These are phyloP conservation scores for Tetramorium simillimum DNA, from an alignment of 1,140 invertebrate genomes.

Conservation along the genomic window DNA sequence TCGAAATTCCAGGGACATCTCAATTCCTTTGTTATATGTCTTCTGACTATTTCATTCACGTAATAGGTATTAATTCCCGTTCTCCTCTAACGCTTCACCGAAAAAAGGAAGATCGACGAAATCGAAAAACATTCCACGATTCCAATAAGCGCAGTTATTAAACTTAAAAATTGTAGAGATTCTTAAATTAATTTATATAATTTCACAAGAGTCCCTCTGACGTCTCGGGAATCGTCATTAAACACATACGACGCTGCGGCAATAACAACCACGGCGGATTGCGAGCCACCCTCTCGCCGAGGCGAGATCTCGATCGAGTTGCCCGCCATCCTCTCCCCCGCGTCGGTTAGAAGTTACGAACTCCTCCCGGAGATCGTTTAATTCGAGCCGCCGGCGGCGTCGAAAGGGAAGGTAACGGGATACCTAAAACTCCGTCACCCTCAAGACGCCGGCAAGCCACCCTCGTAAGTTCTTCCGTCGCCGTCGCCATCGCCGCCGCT, in stretches of 20 bases:
- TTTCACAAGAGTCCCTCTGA: not conserved
- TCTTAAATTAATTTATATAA: slow-evolving; percentile 4
- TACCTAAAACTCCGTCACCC: slow-evolving; percentile 64
- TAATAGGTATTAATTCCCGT: slow-evolving; percentile 15
- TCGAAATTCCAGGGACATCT: slow-evolving; percentile 38
- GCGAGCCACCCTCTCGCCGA: slow-evolving; percentile 19
- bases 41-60: not conserved
- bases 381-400: slow-evolving; percentile 40
- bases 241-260: not conserved
- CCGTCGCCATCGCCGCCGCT: not conserved
- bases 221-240: not conserved
- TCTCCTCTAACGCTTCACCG: not conserved
- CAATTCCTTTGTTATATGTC: not conserved
- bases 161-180: not conserved
- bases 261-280: slow-evolving; percentile 14
- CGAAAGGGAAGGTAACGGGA: slow-evolving; percentile 61
- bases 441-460: slow-evolving; percentile 42
- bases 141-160: not conserved
- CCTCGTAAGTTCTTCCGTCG: slow-evolving; percentile 63
- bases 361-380: slow-evolving; percentile 62
- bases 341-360: slow-evolving; percentile 51
- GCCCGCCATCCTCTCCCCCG: not conserved
- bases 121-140: not conserved
- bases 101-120: not conserved
- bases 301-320: slow-evolving; percentile 45